Base-by-base conservation (phyloP, 2,888 invertebrate genomes). In the Eledona agricola region DNA sequence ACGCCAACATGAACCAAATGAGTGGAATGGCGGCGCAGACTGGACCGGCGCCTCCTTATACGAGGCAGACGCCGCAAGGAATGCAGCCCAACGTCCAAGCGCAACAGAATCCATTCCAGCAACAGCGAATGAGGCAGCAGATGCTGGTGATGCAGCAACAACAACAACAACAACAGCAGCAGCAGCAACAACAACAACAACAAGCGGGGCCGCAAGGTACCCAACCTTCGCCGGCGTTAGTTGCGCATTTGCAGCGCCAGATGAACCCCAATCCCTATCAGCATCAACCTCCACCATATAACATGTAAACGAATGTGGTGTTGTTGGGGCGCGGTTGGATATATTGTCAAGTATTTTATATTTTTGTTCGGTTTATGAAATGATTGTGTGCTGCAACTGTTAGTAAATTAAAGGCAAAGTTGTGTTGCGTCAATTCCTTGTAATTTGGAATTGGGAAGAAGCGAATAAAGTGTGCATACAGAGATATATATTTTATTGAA, bases 1-100 rank as follows among this genome's bases (percentile, higher is more conserved):
- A 88, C 51, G 80, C 85, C 1, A 90, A 89, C 5, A 90, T 91
- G 90, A 87, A 86, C 37, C 79, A 83, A 1, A 86, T 87, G 83
- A 86, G 65, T 59, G 85, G 56, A 71, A 78, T 54, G 73, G 79
- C 76, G 2, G 79, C 75, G 2, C 75, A 74, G 61, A 71, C 73
- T 67, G 28, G 77, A 4, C 87, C 89, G 0, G 89, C 89, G 4
- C 89, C 90, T 1, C 89, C 90, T 0, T 91, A 92, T 76, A 86
- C 88, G 4, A 82, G 90, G 52, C 75, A 70, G 1, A 64, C 56
- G 2, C 65, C 64, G 1, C 72, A 73, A 57, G 66, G 63, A 38
- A 70, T 72, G 70, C 72, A 72, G 53, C 63, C 62, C 2, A 67
- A 65, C 3, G 70, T 71, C 10, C 73, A 72, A 45, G 72, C 65